Evolutionary conservation across 1,140 invertebrate species (phyloP).

Genomic region (Drosophila arizonae): DNA sequence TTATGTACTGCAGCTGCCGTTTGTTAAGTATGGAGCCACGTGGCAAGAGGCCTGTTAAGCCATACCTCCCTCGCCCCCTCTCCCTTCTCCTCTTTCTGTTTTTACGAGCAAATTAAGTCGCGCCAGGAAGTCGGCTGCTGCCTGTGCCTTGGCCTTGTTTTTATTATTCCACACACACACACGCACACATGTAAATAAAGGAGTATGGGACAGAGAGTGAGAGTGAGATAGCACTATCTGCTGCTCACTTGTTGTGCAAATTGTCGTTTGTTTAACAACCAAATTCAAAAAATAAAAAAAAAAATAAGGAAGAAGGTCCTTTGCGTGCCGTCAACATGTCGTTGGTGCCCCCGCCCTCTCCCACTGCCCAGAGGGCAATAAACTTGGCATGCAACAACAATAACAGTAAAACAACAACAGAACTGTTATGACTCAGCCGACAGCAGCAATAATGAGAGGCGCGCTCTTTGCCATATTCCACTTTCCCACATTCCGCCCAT

Average conservation of each 20-base stretch:
- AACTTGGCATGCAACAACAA: slow-evolving; percentile 62
- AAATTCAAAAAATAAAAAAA: slow-evolving; percentile 34
- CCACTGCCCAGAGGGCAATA: slow-evolving; percentile 65
- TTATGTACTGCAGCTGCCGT: slow-evolving; percentile 46
- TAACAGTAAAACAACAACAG: slow-evolving; percentile 59
- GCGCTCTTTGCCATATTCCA: slow-evolving; percentile 21
- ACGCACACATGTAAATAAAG: slow-evolving; percentile 15
- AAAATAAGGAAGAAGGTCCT: slow-evolving; percentile 49
- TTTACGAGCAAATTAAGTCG: slow-evolving; percentile 63
- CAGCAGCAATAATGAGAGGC: slow-evolving; percentile 17
- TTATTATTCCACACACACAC: slow-evolving; percentile 47
- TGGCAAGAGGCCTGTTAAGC: slow-evolving; percentile 62
- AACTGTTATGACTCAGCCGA: slow-evolving; percentile 45
- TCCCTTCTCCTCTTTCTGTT: background rate
- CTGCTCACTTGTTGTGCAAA: slow-evolving; percentile 42
- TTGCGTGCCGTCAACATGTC: slow-evolving; percentile 78
- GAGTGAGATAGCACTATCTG: slow-evolving; percentile 26
- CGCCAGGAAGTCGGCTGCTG: slow-evolving; percentile 64
- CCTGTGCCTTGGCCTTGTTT: slow-evolving; percentile 26
- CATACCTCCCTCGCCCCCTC: background rate
- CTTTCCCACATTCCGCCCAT: background rate
- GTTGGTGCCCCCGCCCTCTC: slow-evolving; percentile 7
- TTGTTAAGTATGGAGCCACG: slow-evolving; percentile 37
- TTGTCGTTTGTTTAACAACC: slow-evolving; percentile 45
- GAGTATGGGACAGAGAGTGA: background rate